Evolutionary conservation across 2,113 vertebrate species (phyloP).

Genomic region (Oenanthe melanoleuca): DNA sequence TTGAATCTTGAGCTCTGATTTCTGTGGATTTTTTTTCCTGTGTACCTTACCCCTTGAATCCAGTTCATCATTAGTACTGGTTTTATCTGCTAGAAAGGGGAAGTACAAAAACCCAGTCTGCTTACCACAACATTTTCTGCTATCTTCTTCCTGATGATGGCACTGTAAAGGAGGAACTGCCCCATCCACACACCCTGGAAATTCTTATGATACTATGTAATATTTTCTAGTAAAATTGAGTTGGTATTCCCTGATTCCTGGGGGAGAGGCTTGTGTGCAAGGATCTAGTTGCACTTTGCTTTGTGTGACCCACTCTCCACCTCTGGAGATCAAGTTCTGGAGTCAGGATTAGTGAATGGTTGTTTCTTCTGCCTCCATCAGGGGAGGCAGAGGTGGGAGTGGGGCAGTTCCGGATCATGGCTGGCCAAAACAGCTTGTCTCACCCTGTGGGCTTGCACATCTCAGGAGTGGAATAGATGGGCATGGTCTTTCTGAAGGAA

Average conservation of each 20-base stretch:
- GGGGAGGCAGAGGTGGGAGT: background rate
- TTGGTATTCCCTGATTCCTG: background rate
- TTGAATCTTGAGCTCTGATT: background rate
- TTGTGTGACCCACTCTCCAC: background rate
- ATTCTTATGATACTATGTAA: rapidly evolving
- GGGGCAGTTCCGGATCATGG: background rate
- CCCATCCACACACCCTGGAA: background rate
- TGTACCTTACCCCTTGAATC: background rate
- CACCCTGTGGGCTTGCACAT: background rate
- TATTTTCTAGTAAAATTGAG: background rate
- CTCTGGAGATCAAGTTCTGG: background rate
- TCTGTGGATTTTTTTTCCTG: rapidly evolving
- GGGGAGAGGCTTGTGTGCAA: background rate
- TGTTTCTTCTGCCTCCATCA: background rate
- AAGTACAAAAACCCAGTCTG: background rate
- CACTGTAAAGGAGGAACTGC: background rate
- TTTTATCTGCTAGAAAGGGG: background rate
- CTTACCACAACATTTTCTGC: background rate
- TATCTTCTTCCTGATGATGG: background rate
- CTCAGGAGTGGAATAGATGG: background rate
- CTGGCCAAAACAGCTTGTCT: background rate
- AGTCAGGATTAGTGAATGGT: background rate
- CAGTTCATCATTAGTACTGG: background rate
- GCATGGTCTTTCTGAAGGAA: background rate
- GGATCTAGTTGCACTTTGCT: rapidly evolving